Percentiles rank a stretch among this genome's conserved stretches.
These are phyloP conservation scores for Halyomorpha halys DNA, from an alignment of 1,140 invertebrate species.

Conservation along the genomic window DNA sequence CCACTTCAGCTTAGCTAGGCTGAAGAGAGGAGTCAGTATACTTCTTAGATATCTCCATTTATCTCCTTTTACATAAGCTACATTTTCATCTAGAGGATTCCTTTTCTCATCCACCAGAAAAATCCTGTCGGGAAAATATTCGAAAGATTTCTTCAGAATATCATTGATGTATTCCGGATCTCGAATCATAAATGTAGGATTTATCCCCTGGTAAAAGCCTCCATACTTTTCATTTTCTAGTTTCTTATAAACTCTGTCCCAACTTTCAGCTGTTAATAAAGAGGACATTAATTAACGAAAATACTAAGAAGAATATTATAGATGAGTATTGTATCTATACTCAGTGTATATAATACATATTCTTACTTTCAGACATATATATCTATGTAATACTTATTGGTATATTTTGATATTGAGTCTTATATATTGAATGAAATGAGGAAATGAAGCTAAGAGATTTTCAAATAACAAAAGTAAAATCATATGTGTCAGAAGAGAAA, in stretches of 20 bases:
- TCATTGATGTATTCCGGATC: conserved; percentile 45
- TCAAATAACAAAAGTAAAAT: too few relatives aligned
- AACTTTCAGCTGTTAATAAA: too few relatives aligned
- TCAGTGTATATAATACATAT: too few relatives aligned
- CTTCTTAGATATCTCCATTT: conserved; percentile 42
- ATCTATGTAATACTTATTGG: too few relatives aligned
- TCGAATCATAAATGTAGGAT: conserved; percentile 41
- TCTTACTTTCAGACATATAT: too few relatives aligned
- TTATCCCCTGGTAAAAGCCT: conserved; percentile 28
- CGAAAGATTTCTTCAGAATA: conserved; percentile 46
- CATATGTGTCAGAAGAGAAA: too few relatives aligned
- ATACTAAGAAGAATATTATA: too few relatives aligned
- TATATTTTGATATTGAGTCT: too few relatives aligned
- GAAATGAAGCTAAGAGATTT: too few relatives aligned
- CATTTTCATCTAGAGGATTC: conserved; percentile 39
- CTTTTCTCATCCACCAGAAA: conserved; percentile 38
- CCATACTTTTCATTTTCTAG: conserved; percentile 17
- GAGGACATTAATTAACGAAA: too few relatives aligned
- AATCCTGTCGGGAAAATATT: conserved; percentile 41
- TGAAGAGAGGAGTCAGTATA: conserved; percentile 46
- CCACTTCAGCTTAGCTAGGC: conserved; percentile 44
- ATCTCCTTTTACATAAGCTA: conserved; percentile 40
- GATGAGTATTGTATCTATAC: too few relatives aligned
- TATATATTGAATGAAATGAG: too few relatives aligned
- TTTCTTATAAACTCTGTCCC: neutral